These are phyloP conservation scores for Lasioglossum vierecki DNA, from an alignment of 2,888 invertebrate genomes.

Conservation along the genomic window DNA sequence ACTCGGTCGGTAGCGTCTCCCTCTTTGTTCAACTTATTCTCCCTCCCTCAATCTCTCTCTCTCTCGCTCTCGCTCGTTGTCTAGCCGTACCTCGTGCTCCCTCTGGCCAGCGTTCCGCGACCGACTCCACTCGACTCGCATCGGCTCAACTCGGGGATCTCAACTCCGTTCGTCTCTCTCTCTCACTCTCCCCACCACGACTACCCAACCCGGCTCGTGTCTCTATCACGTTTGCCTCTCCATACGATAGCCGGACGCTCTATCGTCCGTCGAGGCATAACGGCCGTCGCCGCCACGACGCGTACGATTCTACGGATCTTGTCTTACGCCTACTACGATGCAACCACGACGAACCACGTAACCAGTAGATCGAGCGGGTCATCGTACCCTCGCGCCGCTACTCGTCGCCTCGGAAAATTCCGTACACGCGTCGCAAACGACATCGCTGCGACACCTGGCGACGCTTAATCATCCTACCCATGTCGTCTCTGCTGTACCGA, in stretches of 20 bases:
- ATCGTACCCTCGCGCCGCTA: conserved; percentile 69
- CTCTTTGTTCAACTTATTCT: not conserved
- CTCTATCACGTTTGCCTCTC: conserved; percentile 28
- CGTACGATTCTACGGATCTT: conserved; percentile 50
- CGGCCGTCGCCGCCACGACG: conserved; percentile 6
- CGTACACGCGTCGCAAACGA: not conserved
- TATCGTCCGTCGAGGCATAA: conserved; percentile 40
- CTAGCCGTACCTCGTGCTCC: conserved; percentile 14
- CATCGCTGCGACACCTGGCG: conserved; percentile 46
- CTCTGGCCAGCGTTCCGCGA: conserved; percentile 2
- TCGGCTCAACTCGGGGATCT: not conserved
- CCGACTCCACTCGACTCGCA: not conserved
- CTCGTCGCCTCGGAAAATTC: conserved; percentile 46
- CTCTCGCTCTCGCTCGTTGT: not conserved
- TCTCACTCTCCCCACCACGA: not conserved
- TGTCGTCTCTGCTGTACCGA: not conserved
- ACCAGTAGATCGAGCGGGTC: conserved; percentile 72
- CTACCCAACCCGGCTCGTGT: conserved; percentile 15
- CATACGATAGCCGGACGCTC: conserved; percentile 48
- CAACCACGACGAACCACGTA: conserved; percentile 64
- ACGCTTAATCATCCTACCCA: not conserved
- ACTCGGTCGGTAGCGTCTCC: not conserved
- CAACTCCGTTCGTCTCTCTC: not conserved
- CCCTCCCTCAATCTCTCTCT: not conserved
- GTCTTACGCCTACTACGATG: conserved; percentile 59